Evolutionary conservation across 2,888 invertebrate genomes (phyloP), one percentile per base, ranked within the genome.

Genomic region (Athalia circularis): DNA sequence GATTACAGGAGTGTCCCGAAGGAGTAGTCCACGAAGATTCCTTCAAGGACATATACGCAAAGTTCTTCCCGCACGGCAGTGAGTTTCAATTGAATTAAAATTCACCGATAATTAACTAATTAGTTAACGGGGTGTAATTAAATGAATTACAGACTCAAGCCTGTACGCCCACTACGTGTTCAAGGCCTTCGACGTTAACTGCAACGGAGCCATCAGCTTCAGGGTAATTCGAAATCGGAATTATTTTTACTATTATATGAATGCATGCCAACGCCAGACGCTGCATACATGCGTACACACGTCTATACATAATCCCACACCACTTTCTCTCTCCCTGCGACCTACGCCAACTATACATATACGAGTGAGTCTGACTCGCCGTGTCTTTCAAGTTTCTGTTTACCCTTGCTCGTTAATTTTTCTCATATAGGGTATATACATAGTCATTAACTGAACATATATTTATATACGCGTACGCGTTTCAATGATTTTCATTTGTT

Each of bases 11-110:
- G 91, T 98, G 98, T 91, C 98, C 99, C 5, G 97, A 98, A 88
- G 99, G 99, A 65, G 96, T 98, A 79, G 98, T 99, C 67, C 97
- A 97, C 87, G 98, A 99, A 91, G 98, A 98, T 88, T 96, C 97
- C 82, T 99, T 99, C 92, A 98, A 98, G 91, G 98, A 98, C 89
- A 98, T 99, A 87, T 99, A 99, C 91, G 97, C 98, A 84, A 98
- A 98, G 92, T 99, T 98, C 92, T 99, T 98, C 92, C 98, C 98
- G 61, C 98, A 98, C 90, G 98, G 98, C 93, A 98, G 98, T 99
- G 93, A 96, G 97, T 96, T 90, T 80, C 70, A 80, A 81, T 84
- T 82, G 81, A 80, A 81, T 81, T 82, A 82, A 80, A 77, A 78
- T 77, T 52, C 65, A 67, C 43, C 68, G 80, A 82, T 61, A 81